Evolutionary conservation across 2,888 invertebrate species (phyloP).

Genomic region (Nemotelus pantherinus): DNA sequence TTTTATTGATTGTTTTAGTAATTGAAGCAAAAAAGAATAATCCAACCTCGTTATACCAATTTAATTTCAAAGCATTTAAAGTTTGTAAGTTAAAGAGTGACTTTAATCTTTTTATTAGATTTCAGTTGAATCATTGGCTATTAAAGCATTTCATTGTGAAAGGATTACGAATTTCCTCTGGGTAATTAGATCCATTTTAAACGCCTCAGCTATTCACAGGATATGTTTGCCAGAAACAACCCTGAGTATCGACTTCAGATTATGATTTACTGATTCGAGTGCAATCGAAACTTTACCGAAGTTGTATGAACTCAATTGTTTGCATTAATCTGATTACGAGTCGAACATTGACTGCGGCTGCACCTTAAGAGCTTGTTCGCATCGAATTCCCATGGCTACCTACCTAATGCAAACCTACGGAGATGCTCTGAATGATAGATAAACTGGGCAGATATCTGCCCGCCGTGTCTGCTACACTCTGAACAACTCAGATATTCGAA

Average conservation of each 20-base stretch:
- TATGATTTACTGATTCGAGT: slow-evolving; percentile 22
- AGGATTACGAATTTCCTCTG: too few relatives aligned
- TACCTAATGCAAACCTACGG: background rate
- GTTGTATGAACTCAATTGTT: slow-evolving; percentile 37
- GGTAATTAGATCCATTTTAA: background rate
- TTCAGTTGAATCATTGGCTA: too few relatives aligned
- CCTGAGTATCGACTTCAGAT: slow-evolving; percentile 12
- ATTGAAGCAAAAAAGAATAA: too few relatives aligned
- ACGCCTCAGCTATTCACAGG: background rate
- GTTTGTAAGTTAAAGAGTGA: too few relatives aligned
- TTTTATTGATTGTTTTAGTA: too few relatives aligned
- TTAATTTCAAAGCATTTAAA: too few relatives aligned
- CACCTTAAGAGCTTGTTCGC: background rate
- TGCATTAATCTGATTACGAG: slow-evolving; percentile 39
- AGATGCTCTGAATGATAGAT: slow-evolving; percentile 11
- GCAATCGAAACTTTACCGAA: slow-evolving; percentile 33
- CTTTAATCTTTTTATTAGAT: too few relatives aligned
- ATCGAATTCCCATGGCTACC: background rate
- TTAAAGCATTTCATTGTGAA: too few relatives aligned
- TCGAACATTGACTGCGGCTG: slow-evolving; percentile 28
- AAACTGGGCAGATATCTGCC: background rate
- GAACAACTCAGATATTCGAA: background rate
- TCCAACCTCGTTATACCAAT: too few relatives aligned
- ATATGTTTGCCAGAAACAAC: slow-evolving; percentile 25
- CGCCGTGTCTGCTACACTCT: background rate